A percentile compares a stretch with the other conserved stretches of the same genome.
Conservation (phyloP, 2,113 vertebrate genomes). For the Lonchura striata region DNA sequence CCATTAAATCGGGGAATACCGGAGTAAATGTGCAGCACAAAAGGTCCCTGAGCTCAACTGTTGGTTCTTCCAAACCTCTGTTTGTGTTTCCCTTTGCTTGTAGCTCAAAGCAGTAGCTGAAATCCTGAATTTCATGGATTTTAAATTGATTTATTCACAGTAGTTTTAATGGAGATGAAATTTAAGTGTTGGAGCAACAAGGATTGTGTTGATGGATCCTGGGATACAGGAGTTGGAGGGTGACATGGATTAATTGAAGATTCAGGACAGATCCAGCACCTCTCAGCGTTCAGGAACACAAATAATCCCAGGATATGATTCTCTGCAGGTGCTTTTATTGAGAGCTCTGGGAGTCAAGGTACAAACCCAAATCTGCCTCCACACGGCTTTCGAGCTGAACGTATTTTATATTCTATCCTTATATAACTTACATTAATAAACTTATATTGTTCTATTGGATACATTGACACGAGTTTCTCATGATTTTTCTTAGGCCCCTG, state of each 20-base stretch:
- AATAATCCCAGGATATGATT: no score
- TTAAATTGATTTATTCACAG: background rate
- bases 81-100: background rate
- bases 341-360: no score
- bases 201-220: background rate
- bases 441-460: no score
- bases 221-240: background rate
- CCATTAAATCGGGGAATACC: background rate
- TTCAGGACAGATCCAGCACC: background rate
- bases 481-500: no score
- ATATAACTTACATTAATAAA: no score
- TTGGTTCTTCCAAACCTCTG: background rate
- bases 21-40: background rate
- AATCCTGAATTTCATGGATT: background rate
- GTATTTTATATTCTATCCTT: no score
- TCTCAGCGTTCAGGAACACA: no score
- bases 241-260: rapidly evolving
- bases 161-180: background rate
- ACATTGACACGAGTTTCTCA: no score
- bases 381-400: no score
- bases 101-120: background rate
- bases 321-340: no score
- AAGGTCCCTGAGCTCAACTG: constrained; percentile 12
- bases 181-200: rapidly evolving
- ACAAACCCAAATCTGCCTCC: no score